Base-by-base conservation (phyloP, 2,797 vertebrate species). In the Hippopotamyrus pictus region DNA sequence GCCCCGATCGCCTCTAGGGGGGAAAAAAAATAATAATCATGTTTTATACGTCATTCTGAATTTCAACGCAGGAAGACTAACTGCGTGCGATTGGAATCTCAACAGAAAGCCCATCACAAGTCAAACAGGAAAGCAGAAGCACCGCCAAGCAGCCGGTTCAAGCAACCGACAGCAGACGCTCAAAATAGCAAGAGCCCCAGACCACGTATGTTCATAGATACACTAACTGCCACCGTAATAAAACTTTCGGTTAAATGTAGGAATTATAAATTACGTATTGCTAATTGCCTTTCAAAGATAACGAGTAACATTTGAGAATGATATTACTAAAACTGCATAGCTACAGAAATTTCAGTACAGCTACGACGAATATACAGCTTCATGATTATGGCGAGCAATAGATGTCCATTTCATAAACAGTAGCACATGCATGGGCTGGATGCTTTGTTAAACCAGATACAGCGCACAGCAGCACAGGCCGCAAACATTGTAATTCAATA, bases 1-100 rank as follows among this genome's bases (percentile, higher is more conserved):
- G 92, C 98, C 98, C 93, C 98, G 95, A 92, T 99, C 98, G 86
- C 98, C 98, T 97, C 98, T 99, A 94, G 0, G 90, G 14, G 91
- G 90, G 14, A 91, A 8, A 84, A 92, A 89, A 90, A 48, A 76
- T 4, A 37, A 25, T 4, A 19, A n/a, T 57, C 22, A 57, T 19
- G 33, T 54, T 82, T 48, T n/a, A 44, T 3, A 33, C 25, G 25
- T 14, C 69, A 82, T 53, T 41, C 2, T 82, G 33, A 46, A 82
- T 19, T 82, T 41, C n/a, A 82, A 3, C 6, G 19, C 17, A 41
- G 41, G 17, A 48, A n/a, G 19, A 14, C 17, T 44, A n/a, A 48
- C 79, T 19, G 17, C 14, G 17, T n/a, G 44, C 3, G 44, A 48
- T 22, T 11, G 19, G 17, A 44, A 17, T 7, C 6, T 2, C 37